These are phyloP conservation scores for Cephalotes varians DNA, from an alignment of 2,888 invertebrate species.

Conservation along the genomic window DNA sequence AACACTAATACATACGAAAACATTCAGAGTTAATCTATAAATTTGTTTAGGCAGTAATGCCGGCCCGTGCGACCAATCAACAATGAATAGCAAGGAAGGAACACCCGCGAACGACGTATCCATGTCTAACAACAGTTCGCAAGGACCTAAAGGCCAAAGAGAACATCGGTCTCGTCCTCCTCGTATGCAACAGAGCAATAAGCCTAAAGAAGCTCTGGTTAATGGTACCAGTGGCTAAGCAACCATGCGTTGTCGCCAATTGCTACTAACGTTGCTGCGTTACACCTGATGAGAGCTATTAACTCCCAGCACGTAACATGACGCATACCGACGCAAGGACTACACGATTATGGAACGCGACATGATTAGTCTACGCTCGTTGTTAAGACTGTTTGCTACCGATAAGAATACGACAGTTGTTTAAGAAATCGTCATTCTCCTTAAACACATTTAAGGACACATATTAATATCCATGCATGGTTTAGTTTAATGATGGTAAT, in stretches of 20 bases:
- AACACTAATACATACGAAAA: slow-evolving; percentile 35
- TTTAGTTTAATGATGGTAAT: slow-evolving; percentile 83
- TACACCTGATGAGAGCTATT: slow-evolving; percentile 80
- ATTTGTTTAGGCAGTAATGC: slow-evolving; percentile 81
- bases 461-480: slow-evolving; percentile 85
- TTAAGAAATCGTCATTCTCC: slow-evolving; percentile 80
- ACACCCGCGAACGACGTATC: slow-evolving; percentile 82
- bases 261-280: slow-evolving; percentile 75
- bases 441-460: slow-evolving; percentile 83
- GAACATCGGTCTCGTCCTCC: slow-evolving; percentile 83
- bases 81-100: slow-evolving; percentile 82
- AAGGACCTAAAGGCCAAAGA: slow-evolving; percentile 84
- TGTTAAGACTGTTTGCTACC: slow-evolving; percentile 85
- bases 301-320: slow-evolving; percentile 83
- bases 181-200: slow-evolving; percentile 86
- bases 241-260: slow-evolving; percentile 66
- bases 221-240: slow-evolving; percentile 88
- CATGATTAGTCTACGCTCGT: slow-evolving; percentile 85
- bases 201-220: slow-evolving; percentile 89
- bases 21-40: slow-evolving; percentile 66
- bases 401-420: slow-evolving; percentile 83
- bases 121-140: slow-evolving; percentile 81
- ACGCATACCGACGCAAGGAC: slow-evolving; percentile 84
- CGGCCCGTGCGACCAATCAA: slow-evolving; percentile 83
- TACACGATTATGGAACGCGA: slow-evolving; percentile 83